Evolutionary conservation across 2,888 invertebrate species (phyloP).

Genomic region (Lithophane leautieri): DNA sequence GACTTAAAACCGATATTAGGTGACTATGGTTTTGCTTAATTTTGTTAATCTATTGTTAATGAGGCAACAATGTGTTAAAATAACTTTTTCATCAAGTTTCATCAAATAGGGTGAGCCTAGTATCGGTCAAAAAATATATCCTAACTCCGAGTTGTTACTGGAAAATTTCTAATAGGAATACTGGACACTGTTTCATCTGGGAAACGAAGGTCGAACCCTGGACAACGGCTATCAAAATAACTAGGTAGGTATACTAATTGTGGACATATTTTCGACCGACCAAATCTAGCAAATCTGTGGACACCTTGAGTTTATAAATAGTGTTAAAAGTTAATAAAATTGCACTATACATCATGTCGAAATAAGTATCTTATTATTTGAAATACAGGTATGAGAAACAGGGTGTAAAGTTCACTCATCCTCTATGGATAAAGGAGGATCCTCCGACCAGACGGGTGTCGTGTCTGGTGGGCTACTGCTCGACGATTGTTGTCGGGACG

Average conservation of each 20-base stretch:
- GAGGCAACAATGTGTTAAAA: neutral
- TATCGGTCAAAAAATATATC: neutral
- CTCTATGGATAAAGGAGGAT: too few species aligned
- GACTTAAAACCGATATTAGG: neutral
- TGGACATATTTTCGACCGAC: slow-evolving; percentile 1
- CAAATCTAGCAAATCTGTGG: slow-evolving; percentile 13
- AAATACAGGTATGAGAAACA: too few species aligned
- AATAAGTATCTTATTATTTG: slow-evolving; percentile 6
- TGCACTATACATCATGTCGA: slow-evolving; percentile 23
- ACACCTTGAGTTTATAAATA: slow-evolving; percentile 5
- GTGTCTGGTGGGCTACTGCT: too few species aligned
- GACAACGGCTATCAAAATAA: neutral
- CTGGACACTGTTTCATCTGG: too few species aligned
- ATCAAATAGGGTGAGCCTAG: neutral
- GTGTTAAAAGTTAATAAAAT: slow-evolving; percentile 3
- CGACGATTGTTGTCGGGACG: too few species aligned
- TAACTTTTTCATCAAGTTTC: neutral
- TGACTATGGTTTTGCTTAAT: slow-evolving; percentile 32
- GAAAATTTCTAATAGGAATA: too few species aligned
- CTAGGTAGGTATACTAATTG: too few species aligned
- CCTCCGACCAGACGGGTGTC: too few species aligned
- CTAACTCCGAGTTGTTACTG: neutral
- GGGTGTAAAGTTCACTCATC: too few species aligned
- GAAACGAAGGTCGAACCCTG: neutral
- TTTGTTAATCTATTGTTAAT: neutral